These are phyloP conservation scores for Onthophagus taurus DNA, from an alignment of 1,140 invertebrate species.

Conservation along the genomic window DNA sequence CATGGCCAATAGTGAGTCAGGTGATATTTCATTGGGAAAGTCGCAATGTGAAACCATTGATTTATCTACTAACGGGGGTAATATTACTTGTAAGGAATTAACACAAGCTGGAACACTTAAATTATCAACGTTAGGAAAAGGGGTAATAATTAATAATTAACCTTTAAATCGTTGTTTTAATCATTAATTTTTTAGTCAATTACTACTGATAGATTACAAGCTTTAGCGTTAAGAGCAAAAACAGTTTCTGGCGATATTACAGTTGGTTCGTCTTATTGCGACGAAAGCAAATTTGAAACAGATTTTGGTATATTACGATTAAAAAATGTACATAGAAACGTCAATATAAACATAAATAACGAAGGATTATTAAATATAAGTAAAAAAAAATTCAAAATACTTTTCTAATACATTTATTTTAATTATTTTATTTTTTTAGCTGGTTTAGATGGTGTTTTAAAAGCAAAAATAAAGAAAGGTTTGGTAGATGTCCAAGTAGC, in stretches of 20 bases:
- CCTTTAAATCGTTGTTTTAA: not conserved
- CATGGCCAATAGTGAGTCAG: conserved; percentile 16
- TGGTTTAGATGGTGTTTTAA: conserved; percentile 24
- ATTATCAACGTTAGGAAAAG: conserved; percentile 15
- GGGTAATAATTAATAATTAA: conserved; percentile 15
- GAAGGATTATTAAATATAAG: conserved; percentile 21
- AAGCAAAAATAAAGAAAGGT: conserved; percentile 16
- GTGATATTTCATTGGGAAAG: conserved; percentile 22
- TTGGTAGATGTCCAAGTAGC: conserved; percentile 25
- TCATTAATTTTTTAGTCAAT: conserved; percentile 19
- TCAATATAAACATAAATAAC: conserved; percentile 19
- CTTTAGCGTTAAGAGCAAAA: conserved; percentile 15
- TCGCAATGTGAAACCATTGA: conserved; percentile 23
- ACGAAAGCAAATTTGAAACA: conserved; percentile 19
- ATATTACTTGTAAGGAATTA: conserved; percentile 22
- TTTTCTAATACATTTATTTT: conserved; percentile 1
- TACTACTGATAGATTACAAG: conserved; percentile 20
- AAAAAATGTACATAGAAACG: conserved; percentile 24
- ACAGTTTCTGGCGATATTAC: conserved; percentile 20
- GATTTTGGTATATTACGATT: conserved; percentile 21
- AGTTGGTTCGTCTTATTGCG: conserved; percentile 24
- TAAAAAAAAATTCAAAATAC: conserved; percentile 10
- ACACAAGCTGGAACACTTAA: conserved; percentile 20
- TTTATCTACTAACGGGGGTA: conserved; percentile 19
- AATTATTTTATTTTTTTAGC: conserved; percentile 17